phyloP scores from a whole-genome alignment of 2,113 vertebrate genomes.

The Alaudala cheleensis region DNA sequence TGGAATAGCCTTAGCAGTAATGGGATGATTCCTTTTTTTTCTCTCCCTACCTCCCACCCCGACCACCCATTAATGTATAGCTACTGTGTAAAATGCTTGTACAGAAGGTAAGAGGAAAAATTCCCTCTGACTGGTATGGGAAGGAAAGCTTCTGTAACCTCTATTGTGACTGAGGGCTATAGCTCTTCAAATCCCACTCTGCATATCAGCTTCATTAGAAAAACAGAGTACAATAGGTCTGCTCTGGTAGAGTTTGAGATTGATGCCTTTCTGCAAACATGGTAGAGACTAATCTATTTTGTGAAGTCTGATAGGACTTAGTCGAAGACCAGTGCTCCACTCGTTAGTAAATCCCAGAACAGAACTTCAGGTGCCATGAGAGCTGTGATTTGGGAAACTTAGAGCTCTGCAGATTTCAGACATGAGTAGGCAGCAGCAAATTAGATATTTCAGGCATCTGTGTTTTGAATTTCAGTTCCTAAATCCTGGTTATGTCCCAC shows the following conservation, averaged over 20 bases:
- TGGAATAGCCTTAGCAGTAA: neutral
- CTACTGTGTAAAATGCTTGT: neutral
- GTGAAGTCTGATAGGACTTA: neutral
- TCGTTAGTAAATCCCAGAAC: neutral
- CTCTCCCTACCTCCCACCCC: accelerated
- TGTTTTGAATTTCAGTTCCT: conserved; percentile 15
- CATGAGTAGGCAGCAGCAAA: neutral
- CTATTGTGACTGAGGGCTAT: neutral
- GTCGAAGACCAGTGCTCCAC: conserved; percentile 1
- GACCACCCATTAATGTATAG: neutral
- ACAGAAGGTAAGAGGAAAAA: neutral
- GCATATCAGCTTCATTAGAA: neutral
- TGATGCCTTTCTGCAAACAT: neutral
- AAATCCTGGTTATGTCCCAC: conserved; percentile 40
- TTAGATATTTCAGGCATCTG: conserved; percentile 31
- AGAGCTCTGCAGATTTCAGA: conserved; percentile 21
- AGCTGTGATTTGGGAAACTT: conserved; percentile 48
- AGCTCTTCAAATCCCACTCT: neutral
- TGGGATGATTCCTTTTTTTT: neutral
- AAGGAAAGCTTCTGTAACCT: neutral
- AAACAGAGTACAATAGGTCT: neutral
- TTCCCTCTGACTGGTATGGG: neutral
- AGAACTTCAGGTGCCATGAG: conserved; percentile 35
- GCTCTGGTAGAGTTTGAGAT: neutral
- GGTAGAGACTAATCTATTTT: neutral